phyloP scores from a whole-genome alignment of 2,113 vertebrate genomes.

The Sinocyclocheilus grahami region DNA sequence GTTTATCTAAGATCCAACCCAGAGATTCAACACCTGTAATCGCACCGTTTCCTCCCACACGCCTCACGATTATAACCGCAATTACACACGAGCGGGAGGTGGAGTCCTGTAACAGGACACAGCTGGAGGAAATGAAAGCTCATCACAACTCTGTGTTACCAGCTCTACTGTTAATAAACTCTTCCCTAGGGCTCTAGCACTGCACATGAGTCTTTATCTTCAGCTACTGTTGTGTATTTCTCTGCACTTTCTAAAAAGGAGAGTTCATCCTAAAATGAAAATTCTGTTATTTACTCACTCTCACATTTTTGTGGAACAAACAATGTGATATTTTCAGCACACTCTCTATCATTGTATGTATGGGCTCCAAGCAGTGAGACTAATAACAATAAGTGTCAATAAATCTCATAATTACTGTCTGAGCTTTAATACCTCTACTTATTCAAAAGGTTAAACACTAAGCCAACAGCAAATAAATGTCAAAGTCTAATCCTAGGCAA shows the following conservation, averaged over 20 bases:
- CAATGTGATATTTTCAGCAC: background rate
- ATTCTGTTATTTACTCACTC: background rate
- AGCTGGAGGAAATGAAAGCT: constrained; percentile 22
- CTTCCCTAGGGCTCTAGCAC: background rate
- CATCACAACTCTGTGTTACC: constrained; percentile 9
- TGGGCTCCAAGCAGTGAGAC: background rate
- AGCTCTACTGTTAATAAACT: constrained; percentile 3
- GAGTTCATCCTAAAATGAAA: background rate
- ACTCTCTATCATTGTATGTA: background rate
- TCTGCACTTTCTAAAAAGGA: background rate
- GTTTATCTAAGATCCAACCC: background rate
- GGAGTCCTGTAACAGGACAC: constrained; percentile 7
- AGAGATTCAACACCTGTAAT: background rate
- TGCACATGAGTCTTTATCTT: background rate
- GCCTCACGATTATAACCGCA: background rate
- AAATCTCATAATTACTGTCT: constrained; percentile 11
- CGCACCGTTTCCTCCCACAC: background rate
- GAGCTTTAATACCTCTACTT: constrained; percentile 3
- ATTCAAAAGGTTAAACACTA: constrained; percentile 3
- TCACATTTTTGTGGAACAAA: background rate
- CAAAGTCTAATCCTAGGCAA: background rate
- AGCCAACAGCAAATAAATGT: background rate
- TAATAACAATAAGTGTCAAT: background rate
- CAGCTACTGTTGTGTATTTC: background rate
- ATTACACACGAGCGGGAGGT: background rate